phyloP scores from a whole-genome alignment of 2,888 invertebrate species.

The Drosophila flavopinicola region DNA sequence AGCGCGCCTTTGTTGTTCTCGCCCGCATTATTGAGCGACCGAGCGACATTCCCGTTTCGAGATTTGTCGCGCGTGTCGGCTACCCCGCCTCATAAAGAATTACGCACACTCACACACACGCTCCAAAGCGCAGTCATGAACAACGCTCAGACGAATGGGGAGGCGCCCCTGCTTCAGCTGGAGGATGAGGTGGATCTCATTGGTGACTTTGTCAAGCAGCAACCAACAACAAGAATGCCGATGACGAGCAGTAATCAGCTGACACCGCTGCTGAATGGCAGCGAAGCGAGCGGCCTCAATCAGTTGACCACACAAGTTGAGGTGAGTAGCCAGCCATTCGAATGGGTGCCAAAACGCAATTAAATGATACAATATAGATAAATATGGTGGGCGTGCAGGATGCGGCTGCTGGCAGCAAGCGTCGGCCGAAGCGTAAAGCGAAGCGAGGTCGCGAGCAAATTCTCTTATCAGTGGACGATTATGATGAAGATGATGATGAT shows the following conservation, averaged over 20 bases:
- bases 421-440: conserved; percentile 65
- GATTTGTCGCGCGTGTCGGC: conserved; percentile 30
- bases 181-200: conserved; percentile 85
- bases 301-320: conserved; percentile 75
- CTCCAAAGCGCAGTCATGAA: conserved; percentile 40
- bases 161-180: conserved; percentile 88
- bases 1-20: conserved; percentile 59
- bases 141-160: conserved; percentile 59
- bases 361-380: conserved; percentile 59
- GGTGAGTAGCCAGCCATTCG: conserved; percentile 48
- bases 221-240: conserved; percentile 38
- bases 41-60: conserved; percentile 25
- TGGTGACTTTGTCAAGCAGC: conserved; percentile 77
- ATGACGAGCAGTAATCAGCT: conserved; percentile 30
- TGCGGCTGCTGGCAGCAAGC: conserved; percentile 52
- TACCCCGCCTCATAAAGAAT: conserved; percentile 30
- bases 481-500: conserved; percentile 40
- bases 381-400: conserved; percentile 74
- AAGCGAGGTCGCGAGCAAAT: conserved; percentile 68
- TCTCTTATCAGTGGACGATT: conserved; percentile 72
- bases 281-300: conserved; percentile 32
- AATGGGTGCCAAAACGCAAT: background rate
- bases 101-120: conserved; percentile 11
- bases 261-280: conserved; percentile 55
- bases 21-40: conserved; percentile 7